phyloP scores from a whole-genome alignment of 2,797 vertebrate genomes.

The Thunnus albacares region DNA sequence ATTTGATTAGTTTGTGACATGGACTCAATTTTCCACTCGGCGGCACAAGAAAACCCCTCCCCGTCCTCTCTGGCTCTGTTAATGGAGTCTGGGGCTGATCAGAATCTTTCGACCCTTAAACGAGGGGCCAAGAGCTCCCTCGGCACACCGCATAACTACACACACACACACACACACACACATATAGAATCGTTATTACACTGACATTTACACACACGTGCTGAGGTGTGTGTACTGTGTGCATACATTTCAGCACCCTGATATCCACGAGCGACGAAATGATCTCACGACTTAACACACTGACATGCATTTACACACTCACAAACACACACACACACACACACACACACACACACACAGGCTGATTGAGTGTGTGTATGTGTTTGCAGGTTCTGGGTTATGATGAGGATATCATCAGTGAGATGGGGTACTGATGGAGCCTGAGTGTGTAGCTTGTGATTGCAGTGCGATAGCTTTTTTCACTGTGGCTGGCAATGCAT shows the following conservation, averaged over 20 bases:
- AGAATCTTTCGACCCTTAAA: slow-evolving; percentile 74
- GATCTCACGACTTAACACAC: slow-evolving; percentile 39
- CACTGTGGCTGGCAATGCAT: slow-evolving; percentile 55
- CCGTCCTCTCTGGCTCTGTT: slow-evolving; percentile 51
- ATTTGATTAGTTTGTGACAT: slow-evolving; percentile 85
- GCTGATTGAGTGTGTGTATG: slow-evolving; percentile 19
- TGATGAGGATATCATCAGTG: slow-evolving; percentile 66
- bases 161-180: slow-evolving; percentile 25
- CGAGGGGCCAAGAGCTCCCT: slow-evolving; percentile 63
- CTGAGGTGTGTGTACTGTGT: neutral
- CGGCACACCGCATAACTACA: slow-evolving; percentile 21
- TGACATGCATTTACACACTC: slow-evolving; percentile 41
- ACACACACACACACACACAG: neutral
- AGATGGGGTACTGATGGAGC: slow-evolving; percentile 57
- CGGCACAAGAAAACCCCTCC: slow-evolving; percentile 74
- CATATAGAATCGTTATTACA: slow-evolving; percentile 31
- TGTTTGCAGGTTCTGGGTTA: slow-evolving; percentile 42
- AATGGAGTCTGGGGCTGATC: slow-evolving; percentile 75
- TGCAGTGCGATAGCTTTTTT: slow-evolving; percentile 49
- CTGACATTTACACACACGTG: slow-evolving; percentile 49
- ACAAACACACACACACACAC: slow-evolving; percentile 3
- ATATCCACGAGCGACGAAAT: slow-evolving; percentile 40
- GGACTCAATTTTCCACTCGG: slow-evolving; percentile 85
- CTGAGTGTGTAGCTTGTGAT: slow-evolving; percentile 52
- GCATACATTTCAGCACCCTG: slow-evolving; percentile 11